These are phyloP conservation scores for Mormyrus hasselquistii DNA, from an alignment of 2,797 vertebrate species.

Conservation along the genomic window DNA sequence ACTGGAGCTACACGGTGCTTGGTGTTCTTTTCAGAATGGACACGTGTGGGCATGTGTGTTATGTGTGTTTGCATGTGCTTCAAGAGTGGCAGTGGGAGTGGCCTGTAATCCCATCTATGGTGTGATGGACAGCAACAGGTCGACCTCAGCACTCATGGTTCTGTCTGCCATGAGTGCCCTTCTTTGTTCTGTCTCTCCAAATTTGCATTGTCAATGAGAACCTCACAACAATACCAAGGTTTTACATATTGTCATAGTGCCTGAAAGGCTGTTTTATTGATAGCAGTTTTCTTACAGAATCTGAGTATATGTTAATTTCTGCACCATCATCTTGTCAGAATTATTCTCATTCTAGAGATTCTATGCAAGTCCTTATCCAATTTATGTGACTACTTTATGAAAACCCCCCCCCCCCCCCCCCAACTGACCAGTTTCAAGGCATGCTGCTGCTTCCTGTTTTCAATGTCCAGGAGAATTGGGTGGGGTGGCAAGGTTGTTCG, in stretches of 20 bases:
- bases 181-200: neutral
- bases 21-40: neutral
- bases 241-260: constrained; percentile 7
- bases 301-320: neutral
- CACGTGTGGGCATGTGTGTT: constrained; percentile 14
- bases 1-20: neutral
- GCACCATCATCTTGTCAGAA: neutral
- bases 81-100: neutral
- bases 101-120: neutral
- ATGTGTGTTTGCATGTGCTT: constrained; percentile 15
- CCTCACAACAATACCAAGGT: neutral
- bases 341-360: neutral
- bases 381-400: neutral
- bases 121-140: constrained; percentile 33
- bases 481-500: neutral
- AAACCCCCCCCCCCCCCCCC: neutral
- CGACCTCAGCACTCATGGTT: neutral
- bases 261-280: neutral
- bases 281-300: neutral
- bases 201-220: constrained; percentile 14
- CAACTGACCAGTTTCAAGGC: neutral
- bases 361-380: neutral
- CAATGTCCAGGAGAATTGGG: neutral
- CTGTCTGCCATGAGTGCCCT: neutral
- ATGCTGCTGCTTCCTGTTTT: constrained; percentile 20